Percentiles rank a stretch among this genome's conserved stretches.
phyloP scores from a whole-genome alignment of 2,797 vertebrate species.

The Phalloptychus januarius region DNA sequence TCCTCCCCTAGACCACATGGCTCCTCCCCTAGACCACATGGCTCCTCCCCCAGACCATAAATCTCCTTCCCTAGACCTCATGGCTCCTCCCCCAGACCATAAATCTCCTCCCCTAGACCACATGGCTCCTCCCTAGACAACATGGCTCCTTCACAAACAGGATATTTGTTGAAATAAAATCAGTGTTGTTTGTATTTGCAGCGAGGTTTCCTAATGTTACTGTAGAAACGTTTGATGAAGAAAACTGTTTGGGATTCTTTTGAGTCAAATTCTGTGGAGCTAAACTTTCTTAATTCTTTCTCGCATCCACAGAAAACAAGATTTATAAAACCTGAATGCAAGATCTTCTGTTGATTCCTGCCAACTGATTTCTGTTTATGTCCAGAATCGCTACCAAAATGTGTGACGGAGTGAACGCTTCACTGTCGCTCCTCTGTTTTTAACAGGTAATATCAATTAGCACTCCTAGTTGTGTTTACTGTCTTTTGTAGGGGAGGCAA shows the following conservation, averaged over 20 bases:
- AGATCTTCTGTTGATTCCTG: neutral
- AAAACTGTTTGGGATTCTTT: neutral
- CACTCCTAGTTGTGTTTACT: no score
- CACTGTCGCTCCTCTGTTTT: no score
- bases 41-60: no score
- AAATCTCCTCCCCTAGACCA: fast-evolving
- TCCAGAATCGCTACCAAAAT: neutral
- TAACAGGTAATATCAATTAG: no score
- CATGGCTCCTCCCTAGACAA: no score
- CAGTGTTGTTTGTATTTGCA: neutral
- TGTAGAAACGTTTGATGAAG: neutral
- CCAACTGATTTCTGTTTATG: neutral
- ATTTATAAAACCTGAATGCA: neutral
- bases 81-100: no score
- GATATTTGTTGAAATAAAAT: neutral
- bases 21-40: no score
- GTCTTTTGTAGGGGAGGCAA: no score
- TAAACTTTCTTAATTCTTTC: neutral
- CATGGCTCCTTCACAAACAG: neutral
- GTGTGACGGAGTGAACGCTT: no score
- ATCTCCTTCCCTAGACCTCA: no score
- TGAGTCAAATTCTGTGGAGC: neutral
- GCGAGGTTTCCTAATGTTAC: neutral
- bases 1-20: no score
- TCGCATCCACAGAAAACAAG: neutral